Conservation (phyloP, 2,797 vertebrate genomes). For the Gymnoscopelus microlampas region DNA sequence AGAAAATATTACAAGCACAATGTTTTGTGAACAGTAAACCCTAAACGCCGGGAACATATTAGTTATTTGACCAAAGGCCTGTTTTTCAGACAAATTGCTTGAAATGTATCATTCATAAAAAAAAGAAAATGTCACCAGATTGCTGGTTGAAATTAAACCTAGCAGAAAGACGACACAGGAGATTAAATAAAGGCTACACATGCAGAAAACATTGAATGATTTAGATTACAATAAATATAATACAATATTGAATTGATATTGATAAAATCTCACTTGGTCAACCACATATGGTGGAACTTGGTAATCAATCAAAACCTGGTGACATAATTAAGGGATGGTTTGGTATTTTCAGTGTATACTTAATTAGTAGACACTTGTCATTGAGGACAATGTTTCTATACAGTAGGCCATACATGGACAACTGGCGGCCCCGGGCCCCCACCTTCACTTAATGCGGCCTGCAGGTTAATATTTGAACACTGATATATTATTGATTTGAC, state of each 20-base stretch:
- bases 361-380: too few relatives aligned
- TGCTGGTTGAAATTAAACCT: background rate
- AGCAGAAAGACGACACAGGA: constrained; percentile 23
- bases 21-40: constrained; percentile 37
- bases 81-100: constrained; percentile 7
- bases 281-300: constrained; percentile 6
- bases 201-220: constrained; percentile 37
- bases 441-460: too few relatives aligned
- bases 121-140: background rate
- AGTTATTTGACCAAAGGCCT: background rate
- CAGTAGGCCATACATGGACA: too few relatives aligned
- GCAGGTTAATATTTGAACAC: too few relatives aligned
- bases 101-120: background rate
- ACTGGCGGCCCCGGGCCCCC: too few relatives aligned
- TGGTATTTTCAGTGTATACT: constrained; percentile 8
- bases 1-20: constrained; percentile 27
- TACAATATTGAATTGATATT: constrained; percentile 29
- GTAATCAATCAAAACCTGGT: constrained; percentile 18
- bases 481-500: too few relatives aligned
- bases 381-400: too few relatives aligned
- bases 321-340: constrained; percentile 35
- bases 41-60: background rate
- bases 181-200: constrained; percentile 63
- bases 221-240: constrained; percentile 66
- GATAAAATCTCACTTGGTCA: constrained; percentile 27